Percentiles rank a stretch among this genome's conserved stretches.
phyloP scores from a whole-genome alignment of 2,888 invertebrate species.

The Apocheima hispidaria region DNA sequence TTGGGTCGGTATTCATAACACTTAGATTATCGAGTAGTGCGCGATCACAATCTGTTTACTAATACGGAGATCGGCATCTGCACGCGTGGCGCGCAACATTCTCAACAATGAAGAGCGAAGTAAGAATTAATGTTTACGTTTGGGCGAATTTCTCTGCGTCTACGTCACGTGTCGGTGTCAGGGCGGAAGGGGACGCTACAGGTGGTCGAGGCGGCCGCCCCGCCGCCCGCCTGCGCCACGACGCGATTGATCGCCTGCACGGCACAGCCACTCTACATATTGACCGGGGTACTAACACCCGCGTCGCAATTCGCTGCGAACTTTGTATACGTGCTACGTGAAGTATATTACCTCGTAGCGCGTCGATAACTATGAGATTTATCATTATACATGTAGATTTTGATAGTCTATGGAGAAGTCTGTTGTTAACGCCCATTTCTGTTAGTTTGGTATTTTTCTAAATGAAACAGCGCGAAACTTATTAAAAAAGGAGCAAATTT shows the following conservation, averaged over 20 bases:
- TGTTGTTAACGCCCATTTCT: background rate
- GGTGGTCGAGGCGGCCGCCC: slow-evolving; percentile 69
- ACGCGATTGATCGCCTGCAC: slow-evolving; percentile 83
- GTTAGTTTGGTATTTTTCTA: background rate
- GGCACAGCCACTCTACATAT: slow-evolving; percentile 84
- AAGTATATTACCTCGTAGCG: slow-evolving; percentile 52
- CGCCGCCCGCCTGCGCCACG: slow-evolving; percentile 60
- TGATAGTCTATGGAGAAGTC: background rate
- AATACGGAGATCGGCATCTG: slow-evolving; percentile 79
- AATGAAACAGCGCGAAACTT: background rate
- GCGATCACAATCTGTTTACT: slow-evolving; percentile 77
- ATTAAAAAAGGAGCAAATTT: background rate
- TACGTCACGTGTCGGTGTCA: slow-evolving; percentile 83
- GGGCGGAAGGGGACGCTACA: slow-evolving; percentile 67
- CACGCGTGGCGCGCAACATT: slow-evolving; percentile 78
- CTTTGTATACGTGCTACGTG: slow-evolving; percentile 70
- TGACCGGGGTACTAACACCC: slow-evolving; percentile 81
- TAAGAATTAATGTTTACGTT: slow-evolving; percentile 86
- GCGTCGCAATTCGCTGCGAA: slow-evolving; percentile 75
- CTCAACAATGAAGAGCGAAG: slow-evolving; percentile 84
- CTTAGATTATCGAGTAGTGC: slow-evolving; percentile 49
- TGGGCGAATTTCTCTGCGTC: slow-evolving; percentile 83
- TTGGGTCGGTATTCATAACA: slow-evolving; percentile 50
- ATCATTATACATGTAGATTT: slow-evolving; percentile 4
- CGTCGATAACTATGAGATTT: slow-evolving; percentile 25